These are phyloP conservation scores for Parapsyche elsis DNA, from an alignment of 1,140 invertebrate genomes.

Conservation along the genomic window DNA sequence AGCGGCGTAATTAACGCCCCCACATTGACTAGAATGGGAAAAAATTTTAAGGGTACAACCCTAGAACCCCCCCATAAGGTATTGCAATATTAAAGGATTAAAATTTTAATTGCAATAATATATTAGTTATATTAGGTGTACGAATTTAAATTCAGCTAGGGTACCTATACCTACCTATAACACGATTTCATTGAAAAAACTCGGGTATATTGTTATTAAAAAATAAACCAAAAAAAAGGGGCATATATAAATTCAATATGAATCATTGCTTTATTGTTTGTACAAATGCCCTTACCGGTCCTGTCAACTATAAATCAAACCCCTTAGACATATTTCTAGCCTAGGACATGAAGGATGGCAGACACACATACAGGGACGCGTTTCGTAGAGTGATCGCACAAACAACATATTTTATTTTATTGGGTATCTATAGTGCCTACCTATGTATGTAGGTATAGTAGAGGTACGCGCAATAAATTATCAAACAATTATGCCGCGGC, in stretches of 20 bases:
- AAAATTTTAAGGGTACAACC: no score
- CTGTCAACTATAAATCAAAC: slow-evolving; percentile 30
- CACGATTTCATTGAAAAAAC: slow-evolving; percentile 10
- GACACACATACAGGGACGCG: slow-evolving; percentile 4
- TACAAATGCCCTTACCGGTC: slow-evolving; percentile 29
- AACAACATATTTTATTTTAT: slow-evolving; percentile 5
- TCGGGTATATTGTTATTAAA: slow-evolving; percentile 3
- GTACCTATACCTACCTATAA: background rate
- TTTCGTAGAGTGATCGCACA: slow-evolving; percentile 6
- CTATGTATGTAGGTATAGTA: no score
- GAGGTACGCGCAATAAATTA: background rate
- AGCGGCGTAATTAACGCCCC: no score
- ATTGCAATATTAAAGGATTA: no score
- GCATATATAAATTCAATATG: slow-evolving; percentile 27
- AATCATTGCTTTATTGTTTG: slow-evolving; percentile 33
- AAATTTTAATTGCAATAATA: no score
- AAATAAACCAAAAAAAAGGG: background rate
- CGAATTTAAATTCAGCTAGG: background rate
- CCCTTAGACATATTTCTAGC: slow-evolving; percentile 31
- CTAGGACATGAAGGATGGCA: slow-evolving; percentile 31
- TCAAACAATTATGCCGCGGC: background rate
- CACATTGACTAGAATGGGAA: no score
- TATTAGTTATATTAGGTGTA: background rate
- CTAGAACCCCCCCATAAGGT: no score
- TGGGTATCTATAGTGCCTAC: background rate